A percentile compares a stretch with the other conserved stretches of the same genome.
phyloP scores from a whole-genome alignment of 1,140 invertebrate genomes.

The Zaprionus ornatus region DNA sequence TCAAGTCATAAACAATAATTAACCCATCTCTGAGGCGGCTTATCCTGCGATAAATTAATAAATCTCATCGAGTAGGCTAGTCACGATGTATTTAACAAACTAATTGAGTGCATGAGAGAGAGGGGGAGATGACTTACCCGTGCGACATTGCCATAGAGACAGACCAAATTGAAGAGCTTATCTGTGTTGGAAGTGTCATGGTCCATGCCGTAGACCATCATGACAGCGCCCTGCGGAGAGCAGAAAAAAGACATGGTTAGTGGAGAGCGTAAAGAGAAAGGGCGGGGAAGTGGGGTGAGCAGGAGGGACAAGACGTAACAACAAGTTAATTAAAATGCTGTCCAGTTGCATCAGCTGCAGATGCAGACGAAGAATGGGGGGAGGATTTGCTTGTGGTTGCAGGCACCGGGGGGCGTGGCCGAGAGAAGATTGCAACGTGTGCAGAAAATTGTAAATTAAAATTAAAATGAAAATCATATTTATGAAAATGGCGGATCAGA shows the following conservation, averaged over 20 bases:
- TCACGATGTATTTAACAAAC: conserved; percentile 31
- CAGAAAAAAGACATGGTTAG: not conserved
- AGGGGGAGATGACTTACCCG: conserved; percentile 88
- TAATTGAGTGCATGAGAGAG: conserved; percentile 18
- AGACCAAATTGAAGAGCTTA: conserved; percentile 99
- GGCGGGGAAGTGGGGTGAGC: not conserved
- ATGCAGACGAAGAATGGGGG: not conserved
- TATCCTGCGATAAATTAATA: conserved; percentile 23
- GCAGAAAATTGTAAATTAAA: conserved; percentile 46
- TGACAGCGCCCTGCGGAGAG: conserved; percentile 89
- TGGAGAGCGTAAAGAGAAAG: not conserved
- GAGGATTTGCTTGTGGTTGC: conserved; percentile 1
- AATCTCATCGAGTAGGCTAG: conserved; percentile 20
- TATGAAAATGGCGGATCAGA: conserved; percentile 21
- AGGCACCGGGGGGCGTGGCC: no score
- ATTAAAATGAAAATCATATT: conserved; percentile 45
- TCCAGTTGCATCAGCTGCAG: conserved; percentile 36
- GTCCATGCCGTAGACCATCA: conserved; percentile 99
- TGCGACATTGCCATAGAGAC: conserved; percentile 98
- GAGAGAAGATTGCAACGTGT: conserved; percentile 21
- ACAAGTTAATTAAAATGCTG: conserved; percentile 72
- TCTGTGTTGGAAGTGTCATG: conserved; percentile 97
- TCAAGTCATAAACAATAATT: conserved; percentile 27
- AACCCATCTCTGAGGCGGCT: not conserved
- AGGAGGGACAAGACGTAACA: conserved; percentile 12